Evolutionary conservation across 2,888 invertebrate genomes (phyloP), one percentile per base, ranked within the genome.

Genomic region (Drosophila tanythrix): DNA sequence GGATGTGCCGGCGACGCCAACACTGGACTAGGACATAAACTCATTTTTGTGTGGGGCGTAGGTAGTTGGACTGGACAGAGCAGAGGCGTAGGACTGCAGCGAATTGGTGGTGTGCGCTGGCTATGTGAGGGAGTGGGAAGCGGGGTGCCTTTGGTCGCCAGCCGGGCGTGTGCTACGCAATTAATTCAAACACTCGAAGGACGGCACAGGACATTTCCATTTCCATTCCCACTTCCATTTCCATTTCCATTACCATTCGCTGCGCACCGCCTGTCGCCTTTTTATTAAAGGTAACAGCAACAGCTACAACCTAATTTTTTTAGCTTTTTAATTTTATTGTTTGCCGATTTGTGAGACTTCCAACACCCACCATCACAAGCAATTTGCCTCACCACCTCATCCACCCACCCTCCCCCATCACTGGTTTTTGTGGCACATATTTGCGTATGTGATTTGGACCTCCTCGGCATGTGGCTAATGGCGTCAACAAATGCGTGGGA

Each of bases 161-260:
- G 84, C 69, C 87, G 87, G 85, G 84, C 85, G 85, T 84, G 84
- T 77, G 75, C 83, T 87, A 84, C 81, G 87, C 87, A 85, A 85
- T 85, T 85, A 85, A 84, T 87, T 87, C 87, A 85, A 83, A 84
- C 84, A 87, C 87, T 84, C 87, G 87, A 85, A 85, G 87, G 85
- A 85, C 85, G 74, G 73, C 79, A 72, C 83, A 86, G 82, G 77
- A 78, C 77, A 79, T 72, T 80, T 71, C 62, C 77, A 74, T 72
- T 71, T 53, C 62, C 76, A 70, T 55, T 70, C 31, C 61, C 62
- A 74, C 70, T 71, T 53, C 62, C 76, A 70, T 55, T 70, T 31
- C 61, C 62, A 69, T 66, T 69, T 51, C 38, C 74, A 69, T 46
- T 65, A 33, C 63, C 46, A 62, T 27, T 40, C 46, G 21, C 40